Conservation (phyloP, 2,113 vertebrate genomes). For the Scomber colias region DNA sequence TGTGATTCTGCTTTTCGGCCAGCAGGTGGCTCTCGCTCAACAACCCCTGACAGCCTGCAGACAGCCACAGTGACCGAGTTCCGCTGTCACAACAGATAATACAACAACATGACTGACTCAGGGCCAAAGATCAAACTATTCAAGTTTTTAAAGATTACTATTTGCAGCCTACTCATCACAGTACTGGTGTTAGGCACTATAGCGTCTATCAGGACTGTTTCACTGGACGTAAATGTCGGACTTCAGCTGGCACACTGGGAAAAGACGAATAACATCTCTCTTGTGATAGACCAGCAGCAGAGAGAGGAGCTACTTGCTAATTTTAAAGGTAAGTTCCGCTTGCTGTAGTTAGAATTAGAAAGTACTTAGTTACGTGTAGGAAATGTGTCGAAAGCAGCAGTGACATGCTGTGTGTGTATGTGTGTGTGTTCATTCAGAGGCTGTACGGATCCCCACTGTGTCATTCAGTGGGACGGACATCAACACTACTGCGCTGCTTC, state of each 20-base stretch:
- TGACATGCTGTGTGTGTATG: background rate
- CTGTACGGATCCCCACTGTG: constrained; percentile 92
- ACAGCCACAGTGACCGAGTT: background rate
- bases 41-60: background rate
- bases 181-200: constrained; percentile 55
- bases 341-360: too few relatives aligned
- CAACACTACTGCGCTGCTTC: constrained; percentile 89
- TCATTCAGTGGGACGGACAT: constrained; percentile 80
- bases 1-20: fast-evolving
- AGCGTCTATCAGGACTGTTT: constrained; percentile 73
- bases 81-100: background rate
- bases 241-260: constrained; percentile 80
- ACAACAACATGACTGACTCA: constrained; percentile 66
- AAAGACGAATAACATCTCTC: constrained; percentile 55
- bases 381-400: background rate
- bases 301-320: constrained; percentile 63
- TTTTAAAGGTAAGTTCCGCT: constrained; percentile 76
- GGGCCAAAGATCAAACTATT: constrained; percentile 31
- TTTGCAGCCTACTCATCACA: constrained; percentile 28
- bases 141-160: constrained; percentile 63
- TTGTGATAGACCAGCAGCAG: constrained; percentile 60
- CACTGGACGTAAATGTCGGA: constrained; percentile 77
- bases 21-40: constrained; percentile 35
- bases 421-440: constrained; percentile 79
- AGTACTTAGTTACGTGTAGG: background rate